Evolutionary conservation across 2,888 invertebrate genomes (phyloP).

Genomic region (Pardosa pseudoannulata): DNA sequence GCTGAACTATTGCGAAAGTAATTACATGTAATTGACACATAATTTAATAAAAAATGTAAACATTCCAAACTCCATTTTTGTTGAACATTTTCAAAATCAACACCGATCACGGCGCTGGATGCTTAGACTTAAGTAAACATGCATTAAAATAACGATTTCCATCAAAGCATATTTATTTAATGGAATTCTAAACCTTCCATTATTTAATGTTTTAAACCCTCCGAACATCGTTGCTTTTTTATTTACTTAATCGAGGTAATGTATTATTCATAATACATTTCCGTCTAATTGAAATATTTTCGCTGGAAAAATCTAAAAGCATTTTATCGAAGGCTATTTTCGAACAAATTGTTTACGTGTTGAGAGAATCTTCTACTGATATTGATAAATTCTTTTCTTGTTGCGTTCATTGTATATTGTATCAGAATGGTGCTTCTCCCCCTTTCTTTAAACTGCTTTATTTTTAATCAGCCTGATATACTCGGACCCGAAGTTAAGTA

Average conservation of each 20-base stretch:
- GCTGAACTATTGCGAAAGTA: too few species aligned
- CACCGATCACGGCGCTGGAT: too few species aligned
- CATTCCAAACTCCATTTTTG: too few species aligned
- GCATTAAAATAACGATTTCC: neutral
- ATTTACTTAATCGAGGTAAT: neutral
- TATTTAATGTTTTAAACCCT: neutral
- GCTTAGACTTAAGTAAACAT: neutral
- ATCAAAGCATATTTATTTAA: neutral
- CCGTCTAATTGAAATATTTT: neutral
- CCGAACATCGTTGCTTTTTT: neutral
- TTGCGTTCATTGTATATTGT: neutral
- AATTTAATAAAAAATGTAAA: too few species aligned
- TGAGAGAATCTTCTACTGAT: neutral
- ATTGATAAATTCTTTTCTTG: neutral
- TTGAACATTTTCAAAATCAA: too few species aligned
- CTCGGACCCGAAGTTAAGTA: too few species aligned
- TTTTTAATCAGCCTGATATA: too few species aligned
- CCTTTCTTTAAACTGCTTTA: too few species aligned
- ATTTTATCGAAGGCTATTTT: neutral
- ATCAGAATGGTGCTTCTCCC: too few species aligned
- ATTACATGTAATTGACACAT: too few species aligned
- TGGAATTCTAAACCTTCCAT: neutral
- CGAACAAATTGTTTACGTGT: neutral
- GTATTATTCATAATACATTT: slow-evolving; percentile 1
- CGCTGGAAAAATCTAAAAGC: neutral